Percentiles rank a stretch among this genome's conserved stretches.
Evolutionary conservation across 2,888 invertebrate genomes (phyloP).

Genomic region (Thera obeliscata): DNA sequence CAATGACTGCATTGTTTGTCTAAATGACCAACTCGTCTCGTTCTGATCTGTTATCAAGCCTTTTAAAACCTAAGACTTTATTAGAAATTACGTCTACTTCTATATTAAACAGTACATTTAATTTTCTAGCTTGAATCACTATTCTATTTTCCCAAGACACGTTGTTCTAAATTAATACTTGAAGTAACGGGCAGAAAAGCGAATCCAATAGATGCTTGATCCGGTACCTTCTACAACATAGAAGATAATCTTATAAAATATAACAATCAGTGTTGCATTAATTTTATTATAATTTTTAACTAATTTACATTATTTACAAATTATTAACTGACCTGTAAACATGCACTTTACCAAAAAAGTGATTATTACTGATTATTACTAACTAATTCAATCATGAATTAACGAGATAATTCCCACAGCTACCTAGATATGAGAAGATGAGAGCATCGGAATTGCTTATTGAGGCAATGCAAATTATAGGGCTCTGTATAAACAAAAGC

Average conservation of each 20-base stretch:
- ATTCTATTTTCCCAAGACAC: not conserved
- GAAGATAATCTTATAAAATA: no score
- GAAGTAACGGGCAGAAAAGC: slow-evolving; percentile 14
- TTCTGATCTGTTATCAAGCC: no score
- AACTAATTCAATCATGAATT: slow-evolving; percentile 39
- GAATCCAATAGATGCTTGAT: slow-evolving; percentile 27
- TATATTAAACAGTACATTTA: not conserved
- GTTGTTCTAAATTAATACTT: slow-evolving; percentile 9
- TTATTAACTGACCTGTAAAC: no score
- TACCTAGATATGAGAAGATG: slow-evolving; percentile 29
- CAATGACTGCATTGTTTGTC: no score
- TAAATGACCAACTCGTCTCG: no score
- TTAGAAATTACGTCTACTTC: no score
- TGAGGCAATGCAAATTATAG: slow-evolving; percentile 34
- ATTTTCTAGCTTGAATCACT: not conserved
- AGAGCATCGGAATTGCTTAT: slow-evolving; percentile 34
- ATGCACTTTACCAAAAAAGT: no score
- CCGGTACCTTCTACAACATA: slow-evolving; percentile 27
- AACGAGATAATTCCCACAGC: slow-evolving; percentile 35
- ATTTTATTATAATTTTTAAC: no score
- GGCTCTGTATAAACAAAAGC: not conserved
- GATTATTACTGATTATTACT: no score
- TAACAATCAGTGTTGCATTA: no score
- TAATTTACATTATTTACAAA: no score
- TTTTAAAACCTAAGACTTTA: no score